Conservation (phyloP, 2,797 vertebrate genomes). For the Molossus alvarezi region DNA sequence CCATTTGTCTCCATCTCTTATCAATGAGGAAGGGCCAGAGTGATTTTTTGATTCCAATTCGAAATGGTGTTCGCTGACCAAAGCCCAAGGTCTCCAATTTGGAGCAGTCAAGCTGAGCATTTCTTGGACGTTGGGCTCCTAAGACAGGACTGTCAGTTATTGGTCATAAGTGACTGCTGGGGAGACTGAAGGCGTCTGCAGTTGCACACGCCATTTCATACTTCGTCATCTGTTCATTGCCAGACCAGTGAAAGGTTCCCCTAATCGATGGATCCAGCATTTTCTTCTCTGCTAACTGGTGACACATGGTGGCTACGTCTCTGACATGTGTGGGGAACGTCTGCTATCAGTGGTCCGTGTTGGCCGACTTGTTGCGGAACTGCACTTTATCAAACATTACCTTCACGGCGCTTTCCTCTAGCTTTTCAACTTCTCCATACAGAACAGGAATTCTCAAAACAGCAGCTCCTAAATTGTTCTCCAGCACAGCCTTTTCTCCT, state of each 20-base stretch:
- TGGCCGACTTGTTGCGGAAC: slow-evolving; percentile 93
- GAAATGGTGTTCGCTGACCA: slow-evolving; percentile 94
- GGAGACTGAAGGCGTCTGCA: slow-evolving; percentile 96
- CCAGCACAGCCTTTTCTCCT: slow-evolving; percentile 95
- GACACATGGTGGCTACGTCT: slow-evolving; percentile 95
- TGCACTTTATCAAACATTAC: slow-evolving; percentile 95
- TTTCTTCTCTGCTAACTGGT: slow-evolving; percentile 94
- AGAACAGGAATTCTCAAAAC: slow-evolving; percentile 96
- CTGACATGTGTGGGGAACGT: slow-evolving; percentile 96
- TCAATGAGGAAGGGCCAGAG: slow-evolving; percentile 98
- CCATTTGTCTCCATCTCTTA: slow-evolving; percentile 97
- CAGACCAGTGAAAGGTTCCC: slow-evolving; percentile 97
- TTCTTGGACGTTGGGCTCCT: slow-evolving; percentile 93
- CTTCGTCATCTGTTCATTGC: slow-evolving; percentile 98
- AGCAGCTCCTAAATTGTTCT: slow-evolving; percentile 95
- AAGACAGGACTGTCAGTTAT: slow-evolving; percentile 94
- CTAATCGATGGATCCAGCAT: slow-evolving; percentile 94
- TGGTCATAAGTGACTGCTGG: slow-evolving; percentile 95
- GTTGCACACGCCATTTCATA: slow-evolving; percentile 97
- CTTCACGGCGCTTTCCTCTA: slow-evolving; percentile 96
- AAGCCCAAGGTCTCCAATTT: slow-evolving; percentile 95
- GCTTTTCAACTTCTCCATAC: slow-evolving; percentile 96
- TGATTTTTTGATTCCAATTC: slow-evolving; percentile 93
- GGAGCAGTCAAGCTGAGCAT: slow-evolving; percentile 95
- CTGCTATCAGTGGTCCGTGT: slow-evolving; percentile 96